Evolutionary conservation across 1,140 invertebrate genomes (phyloP).

Genomic region (Drosophila lacteicornis): DNA sequence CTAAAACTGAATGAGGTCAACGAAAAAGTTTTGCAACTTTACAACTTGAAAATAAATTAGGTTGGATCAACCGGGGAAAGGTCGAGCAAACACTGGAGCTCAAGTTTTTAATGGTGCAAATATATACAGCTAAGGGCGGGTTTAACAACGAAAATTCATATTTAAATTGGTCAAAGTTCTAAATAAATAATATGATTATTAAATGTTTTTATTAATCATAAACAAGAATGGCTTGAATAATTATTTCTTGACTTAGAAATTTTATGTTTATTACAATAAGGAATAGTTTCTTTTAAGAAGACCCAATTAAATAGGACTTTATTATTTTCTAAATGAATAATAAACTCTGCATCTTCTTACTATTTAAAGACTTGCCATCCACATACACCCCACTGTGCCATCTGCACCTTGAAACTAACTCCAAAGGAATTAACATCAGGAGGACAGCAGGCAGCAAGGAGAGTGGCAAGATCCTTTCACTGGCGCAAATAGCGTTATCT

Average conservation of each 20-base stretch:
- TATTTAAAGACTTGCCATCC: neutral
- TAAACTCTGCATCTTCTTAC: neutral
- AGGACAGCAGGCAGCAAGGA: neutral
- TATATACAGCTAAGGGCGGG: slow-evolving; percentile 15
- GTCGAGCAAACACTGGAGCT: slow-evolving; percentile 33
- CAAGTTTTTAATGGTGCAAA: slow-evolving; percentile 29
- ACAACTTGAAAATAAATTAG: slow-evolving; percentile 52
- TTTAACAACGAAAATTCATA: neutral
- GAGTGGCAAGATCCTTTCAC: slow-evolving; percentile 20
- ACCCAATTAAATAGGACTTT: neutral
- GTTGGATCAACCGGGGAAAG: slow-evolving; percentile 33
- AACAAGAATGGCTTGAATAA: rapidly evolving
- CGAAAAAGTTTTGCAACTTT: slow-evolving; percentile 52
- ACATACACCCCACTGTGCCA: slow-evolving; percentile 9
- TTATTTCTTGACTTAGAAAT: neutral
- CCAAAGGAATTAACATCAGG: slow-evolving; percentile 11
- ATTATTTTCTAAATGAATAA: too few species aligned
- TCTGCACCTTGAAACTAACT: slow-evolving; percentile 1
- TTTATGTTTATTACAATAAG: too few species aligned
- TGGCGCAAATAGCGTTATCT: slow-evolving; percentile 40
- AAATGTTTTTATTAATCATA: rapidly evolving
- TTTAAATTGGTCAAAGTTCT: neutral
- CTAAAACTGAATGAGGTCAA: slow-evolving; percentile 44
- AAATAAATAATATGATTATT: neutral
- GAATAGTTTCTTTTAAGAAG: too few species aligned